These are phyloP conservation scores for Blennius ocellaris DNA, from an alignment of 2,113 vertebrate species.

Conservation along the genomic window DNA sequence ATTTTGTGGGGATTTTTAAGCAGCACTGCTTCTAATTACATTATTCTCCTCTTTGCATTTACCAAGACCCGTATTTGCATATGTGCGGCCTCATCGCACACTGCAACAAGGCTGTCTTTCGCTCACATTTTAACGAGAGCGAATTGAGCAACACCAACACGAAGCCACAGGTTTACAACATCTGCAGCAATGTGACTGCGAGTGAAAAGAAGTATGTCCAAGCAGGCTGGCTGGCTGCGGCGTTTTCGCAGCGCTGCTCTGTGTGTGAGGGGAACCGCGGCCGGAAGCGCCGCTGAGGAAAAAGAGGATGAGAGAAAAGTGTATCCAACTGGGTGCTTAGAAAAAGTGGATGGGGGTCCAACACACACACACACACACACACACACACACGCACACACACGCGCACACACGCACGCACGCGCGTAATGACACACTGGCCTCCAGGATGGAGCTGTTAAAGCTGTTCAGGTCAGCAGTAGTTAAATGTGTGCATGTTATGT, in stretches of 20 bases:
- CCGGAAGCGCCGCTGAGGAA: no score
- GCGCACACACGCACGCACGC: no score
- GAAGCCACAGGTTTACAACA: slow-evolving; percentile 40
- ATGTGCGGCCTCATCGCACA: not conserved
- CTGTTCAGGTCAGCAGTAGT: no score
- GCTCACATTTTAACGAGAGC: slow-evolving; percentile 21
- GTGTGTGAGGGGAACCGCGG: not conserved
- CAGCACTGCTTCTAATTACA: not conserved
- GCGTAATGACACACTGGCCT: not conserved
- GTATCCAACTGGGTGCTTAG: not conserved
- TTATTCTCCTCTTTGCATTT: not conserved
- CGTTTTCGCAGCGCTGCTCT: no score
- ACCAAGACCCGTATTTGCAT: not conserved
- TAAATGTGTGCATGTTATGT: no score
- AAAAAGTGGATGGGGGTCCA: not conserved
- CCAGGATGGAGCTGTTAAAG: no score
- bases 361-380: no score
- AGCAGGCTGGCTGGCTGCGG: not conserved
- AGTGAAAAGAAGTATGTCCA: slow-evolving; percentile 3
- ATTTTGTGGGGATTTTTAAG: not conserved
- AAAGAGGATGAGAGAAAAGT: no score
- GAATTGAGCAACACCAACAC: slow-evolving; percentile 4
- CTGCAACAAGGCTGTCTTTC: slow-evolving; percentile 3
- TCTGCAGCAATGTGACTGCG: slow-evolving; percentile 16
- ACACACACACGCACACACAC: no score